Percentiles rank a stretch among this genome's conserved stretches.
phyloP scores from a whole-genome alignment of 2,888 invertebrate genomes.

The Sesamia inferens region DNA sequence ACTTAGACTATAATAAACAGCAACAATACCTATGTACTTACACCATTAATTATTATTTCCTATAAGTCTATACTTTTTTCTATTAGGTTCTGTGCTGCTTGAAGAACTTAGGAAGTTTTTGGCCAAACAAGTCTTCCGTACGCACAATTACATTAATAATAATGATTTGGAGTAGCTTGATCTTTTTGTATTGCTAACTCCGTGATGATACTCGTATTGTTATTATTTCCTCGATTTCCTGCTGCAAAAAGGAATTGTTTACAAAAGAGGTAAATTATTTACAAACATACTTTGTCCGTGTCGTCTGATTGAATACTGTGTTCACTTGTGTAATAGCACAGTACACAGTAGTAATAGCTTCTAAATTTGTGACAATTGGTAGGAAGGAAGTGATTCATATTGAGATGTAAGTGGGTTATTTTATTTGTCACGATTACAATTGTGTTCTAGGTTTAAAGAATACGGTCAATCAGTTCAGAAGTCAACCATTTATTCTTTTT shows the following conservation, averaged over 20 bases:
- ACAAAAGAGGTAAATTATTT: neutral
- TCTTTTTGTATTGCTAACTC: neutral
- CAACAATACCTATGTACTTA: too few relatives aligned
- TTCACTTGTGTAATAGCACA: neutral
- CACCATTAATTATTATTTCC: too few relatives aligned
- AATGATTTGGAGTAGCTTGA: too few relatives aligned
- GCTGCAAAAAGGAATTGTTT: neutral
- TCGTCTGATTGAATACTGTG: neutral
- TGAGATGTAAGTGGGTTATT: neutral
- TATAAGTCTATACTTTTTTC: too few relatives aligned
- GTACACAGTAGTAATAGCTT: too few relatives aligned
- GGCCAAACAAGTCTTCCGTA: too few relatives aligned
- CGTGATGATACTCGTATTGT: neutral
- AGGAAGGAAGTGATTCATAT: neutral
- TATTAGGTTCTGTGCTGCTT: too few relatives aligned
- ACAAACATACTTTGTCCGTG: neutral
- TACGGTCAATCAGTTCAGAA: constrained; percentile 17
- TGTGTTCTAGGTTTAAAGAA: neutral
- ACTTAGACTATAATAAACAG: too few relatives aligned
- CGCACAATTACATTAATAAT: too few relatives aligned
- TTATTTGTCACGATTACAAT: constrained; percentile 1
- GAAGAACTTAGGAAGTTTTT: too few relatives aligned
- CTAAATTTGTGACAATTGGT: neutral
- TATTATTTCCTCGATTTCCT: neutral
- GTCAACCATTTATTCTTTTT: constrained; percentile 19